Percentiles rank a stretch among this genome's conserved stretches.
These are phyloP conservation scores for Apeltes quadracus DNA, from an alignment of 2,113 vertebrate species.

Conservation along the genomic window DNA sequence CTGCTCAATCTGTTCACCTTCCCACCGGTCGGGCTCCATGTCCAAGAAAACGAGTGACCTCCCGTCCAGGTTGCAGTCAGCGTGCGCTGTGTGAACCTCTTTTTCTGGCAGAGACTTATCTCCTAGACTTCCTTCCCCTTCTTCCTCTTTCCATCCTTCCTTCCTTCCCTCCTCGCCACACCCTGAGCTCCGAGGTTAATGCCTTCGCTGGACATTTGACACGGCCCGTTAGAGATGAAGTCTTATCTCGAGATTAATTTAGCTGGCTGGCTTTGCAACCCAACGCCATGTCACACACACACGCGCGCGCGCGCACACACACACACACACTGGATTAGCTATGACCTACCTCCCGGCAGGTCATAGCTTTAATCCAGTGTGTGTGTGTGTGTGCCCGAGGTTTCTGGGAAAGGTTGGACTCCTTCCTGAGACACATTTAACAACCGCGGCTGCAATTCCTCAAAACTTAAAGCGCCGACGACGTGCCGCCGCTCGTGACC, in stretches of 20 bases:
- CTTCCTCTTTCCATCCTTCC: constrained; percentile 86
- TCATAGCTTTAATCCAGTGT: too few species aligned
- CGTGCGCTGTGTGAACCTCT: constrained; percentile 77
- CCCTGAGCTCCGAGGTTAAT: constrained; percentile 61
- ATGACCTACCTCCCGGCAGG: too few species aligned
- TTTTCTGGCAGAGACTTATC: constrained; percentile 77
- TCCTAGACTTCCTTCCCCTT: constrained; percentile 80
- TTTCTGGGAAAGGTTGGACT: neutral
- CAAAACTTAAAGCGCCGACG: neutral
- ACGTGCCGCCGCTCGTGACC: neutral
- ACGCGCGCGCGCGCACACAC: neutral
- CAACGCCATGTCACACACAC: neutral
- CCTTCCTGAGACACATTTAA: neutral
- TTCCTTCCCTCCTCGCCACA: constrained; percentile 76
- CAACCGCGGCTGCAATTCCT: constrained; percentile 6
- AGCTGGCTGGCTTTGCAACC: constrained; percentile 13
- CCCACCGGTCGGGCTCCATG: constrained; percentile 72
- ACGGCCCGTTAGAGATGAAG: constrained; percentile 51
- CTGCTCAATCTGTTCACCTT: constrained; percentile 53
- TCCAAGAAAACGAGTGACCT: constrained; percentile 82
- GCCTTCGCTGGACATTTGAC: constrained; percentile 62
- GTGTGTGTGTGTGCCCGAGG: too few species aligned
- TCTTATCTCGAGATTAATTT: constrained; percentile 45
- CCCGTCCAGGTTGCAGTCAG: constrained; percentile 72
- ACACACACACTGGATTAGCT: neutral